These are phyloP conservation scores for Volucella bombylans DNA, from an alignment of 2,888 invertebrate species.

Conservation along the genomic window DNA sequence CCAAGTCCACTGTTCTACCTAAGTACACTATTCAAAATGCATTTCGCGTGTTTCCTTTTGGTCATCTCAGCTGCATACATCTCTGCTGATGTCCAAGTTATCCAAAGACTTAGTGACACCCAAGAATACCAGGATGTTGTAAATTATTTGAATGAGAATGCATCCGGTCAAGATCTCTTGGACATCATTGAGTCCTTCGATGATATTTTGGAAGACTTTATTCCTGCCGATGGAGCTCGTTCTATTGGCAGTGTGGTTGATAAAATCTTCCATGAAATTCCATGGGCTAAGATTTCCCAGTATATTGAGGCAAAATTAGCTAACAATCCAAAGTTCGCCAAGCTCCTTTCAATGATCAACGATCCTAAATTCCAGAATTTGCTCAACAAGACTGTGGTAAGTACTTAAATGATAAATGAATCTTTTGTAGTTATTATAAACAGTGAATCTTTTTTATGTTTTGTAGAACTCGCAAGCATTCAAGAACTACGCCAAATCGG, in stretches of 20 bases:
- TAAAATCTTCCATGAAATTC: slow-evolving; percentile 49
- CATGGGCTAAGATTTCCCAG: slow-evolving; percentile 54
- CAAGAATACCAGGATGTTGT: slow-evolving; percentile 50
- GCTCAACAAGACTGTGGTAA: slow-evolving; percentile 57
- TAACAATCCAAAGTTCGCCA: slow-evolving; percentile 45
- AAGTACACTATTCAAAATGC: slow-evolving; percentile 42
- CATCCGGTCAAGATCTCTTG: slow-evolving; percentile 52
- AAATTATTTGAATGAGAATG: slow-evolving; percentile 62
- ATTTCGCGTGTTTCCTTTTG: slow-evolving; percentile 43
- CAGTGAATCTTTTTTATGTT: neutral
- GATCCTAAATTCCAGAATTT: slow-evolving; percentile 56
- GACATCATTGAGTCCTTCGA: slow-evolving; percentile 48
- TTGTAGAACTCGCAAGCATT: slow-evolving; percentile 41
- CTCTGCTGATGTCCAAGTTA: slow-evolving; percentile 38
- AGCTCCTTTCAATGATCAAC: slow-evolving; percentile 44
- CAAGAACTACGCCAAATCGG: slow-evolving; percentile 41
- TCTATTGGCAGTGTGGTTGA: slow-evolving; percentile 33
- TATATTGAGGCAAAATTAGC: slow-evolving; percentile 44
- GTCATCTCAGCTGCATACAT: slow-evolving; percentile 42
- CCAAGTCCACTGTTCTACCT: neutral
- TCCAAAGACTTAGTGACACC: slow-evolving; percentile 28
- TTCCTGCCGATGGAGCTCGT: neutral
- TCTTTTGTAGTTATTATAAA: neutral
- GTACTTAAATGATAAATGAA: neutral
- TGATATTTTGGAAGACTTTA: slow-evolving; percentile 49